Evolutionary conservation across 2,888 invertebrate genomes (phyloP).

Genomic region (Osedax fenrisi): DNA sequence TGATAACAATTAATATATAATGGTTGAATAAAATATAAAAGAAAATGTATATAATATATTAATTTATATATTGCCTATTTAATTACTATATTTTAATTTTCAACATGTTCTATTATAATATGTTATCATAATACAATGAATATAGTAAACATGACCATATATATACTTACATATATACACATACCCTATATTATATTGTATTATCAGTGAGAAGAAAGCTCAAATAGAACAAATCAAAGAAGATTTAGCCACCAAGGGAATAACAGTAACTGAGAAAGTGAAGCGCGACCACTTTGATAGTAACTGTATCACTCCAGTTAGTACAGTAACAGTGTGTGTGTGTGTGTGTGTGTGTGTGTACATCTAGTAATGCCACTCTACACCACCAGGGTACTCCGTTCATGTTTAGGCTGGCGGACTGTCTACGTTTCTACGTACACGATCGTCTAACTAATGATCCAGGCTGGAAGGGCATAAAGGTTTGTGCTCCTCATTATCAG

Average conservation of each 20-base stretch:
- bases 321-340: slow-evolving; percentile 28
- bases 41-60: too few relatives aligned
- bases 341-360: background rate
- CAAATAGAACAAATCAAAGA: slow-evolving; percentile 61
- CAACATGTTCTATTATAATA: too few relatives aligned
- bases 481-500: too few relatives aligned
- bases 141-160: too few relatives aligned
- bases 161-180: too few relatives aligned
- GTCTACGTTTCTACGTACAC: slow-evolving; percentile 73
- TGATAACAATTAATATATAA: too few relatives aligned
- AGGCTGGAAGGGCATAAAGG: slow-evolving; percentile 80
- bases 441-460: slow-evolving; percentile 80
- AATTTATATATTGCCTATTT: too few relatives aligned
- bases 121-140: too few relatives aligned
- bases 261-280: slow-evolving; percentile 61
- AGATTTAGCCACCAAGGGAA: slow-evolving; percentile 46
- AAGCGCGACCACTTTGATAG: slow-evolving; percentile 91
- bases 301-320: slow-evolving; percentile 88
- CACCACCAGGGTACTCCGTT: slow-evolving; percentile 73
- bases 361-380: background rate
- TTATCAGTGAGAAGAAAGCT: slow-evolving; percentile 52
- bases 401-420: slow-evolving; percentile 71
- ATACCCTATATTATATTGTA: too few relatives aligned
- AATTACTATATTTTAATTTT: too few relatives aligned
- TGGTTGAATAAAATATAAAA: too few relatives aligned